A percentile compares a stretch with the other conserved stretches of the same genome.
phyloP scores from a whole-genome alignment of 2,113 vertebrate species.

The Oceanites oceanicus region DNA sequence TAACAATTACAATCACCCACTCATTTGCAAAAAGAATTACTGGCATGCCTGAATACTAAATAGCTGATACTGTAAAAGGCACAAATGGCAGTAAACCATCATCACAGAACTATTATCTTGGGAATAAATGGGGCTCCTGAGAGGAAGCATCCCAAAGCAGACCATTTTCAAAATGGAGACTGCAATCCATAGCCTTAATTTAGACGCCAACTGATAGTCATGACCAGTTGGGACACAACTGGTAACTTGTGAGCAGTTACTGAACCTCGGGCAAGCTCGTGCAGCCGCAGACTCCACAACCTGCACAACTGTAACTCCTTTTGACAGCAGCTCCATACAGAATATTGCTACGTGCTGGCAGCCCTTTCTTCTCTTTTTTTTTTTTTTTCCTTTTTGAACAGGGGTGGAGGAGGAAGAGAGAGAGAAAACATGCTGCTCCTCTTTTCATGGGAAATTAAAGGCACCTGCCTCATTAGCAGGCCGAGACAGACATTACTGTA shows the following conservation, averaged over 20 bases:
- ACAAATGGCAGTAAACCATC: background rate
- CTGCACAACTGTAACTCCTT: background rate
- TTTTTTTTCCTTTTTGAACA: background rate
- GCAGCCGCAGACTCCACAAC: background rate
- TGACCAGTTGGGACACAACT: background rate
- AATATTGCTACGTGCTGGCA: no score
- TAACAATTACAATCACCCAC: background rate
- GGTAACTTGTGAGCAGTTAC: background rate
- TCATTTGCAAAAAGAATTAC: background rate
- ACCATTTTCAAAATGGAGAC: background rate
- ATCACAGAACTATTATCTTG: rapidly evolving
- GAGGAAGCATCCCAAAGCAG: background rate
- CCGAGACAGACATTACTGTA: background rate
- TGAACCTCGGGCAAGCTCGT: background rate
- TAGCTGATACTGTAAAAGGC: background rate
- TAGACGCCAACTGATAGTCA: background rate
- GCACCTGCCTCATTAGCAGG: background rate
- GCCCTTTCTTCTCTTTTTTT: background rate
- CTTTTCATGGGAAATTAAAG: background rate
- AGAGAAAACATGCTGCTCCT: background rate
- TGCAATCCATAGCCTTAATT: background rate
- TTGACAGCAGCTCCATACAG: background rate
- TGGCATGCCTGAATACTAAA: background rate
- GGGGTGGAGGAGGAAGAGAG: background rate
- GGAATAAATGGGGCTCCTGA: background rate